Conservation (phyloP, 1,140 invertebrate genomes). For the Halictus rubicundus region DNA sequence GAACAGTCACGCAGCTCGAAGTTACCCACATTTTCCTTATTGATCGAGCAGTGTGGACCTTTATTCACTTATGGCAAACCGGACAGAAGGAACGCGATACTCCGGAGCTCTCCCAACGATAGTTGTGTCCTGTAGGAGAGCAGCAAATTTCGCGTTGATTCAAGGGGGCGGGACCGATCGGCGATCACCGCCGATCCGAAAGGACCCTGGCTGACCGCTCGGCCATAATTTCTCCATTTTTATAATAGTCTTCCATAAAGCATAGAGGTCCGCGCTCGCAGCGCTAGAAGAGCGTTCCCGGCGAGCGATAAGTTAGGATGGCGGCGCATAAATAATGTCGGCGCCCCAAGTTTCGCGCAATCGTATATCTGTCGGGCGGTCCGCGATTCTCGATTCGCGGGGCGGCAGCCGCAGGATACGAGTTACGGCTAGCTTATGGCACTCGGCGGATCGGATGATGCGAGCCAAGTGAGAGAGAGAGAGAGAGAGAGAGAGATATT, state of each 20-base stretch:
- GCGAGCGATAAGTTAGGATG: not conserved
- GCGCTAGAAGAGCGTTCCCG: not conserved
- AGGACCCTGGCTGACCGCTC: not conserved
- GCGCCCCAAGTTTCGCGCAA: not conserved
- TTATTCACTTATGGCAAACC: too few relatives aligned
- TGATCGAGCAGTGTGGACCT: too few relatives aligned
- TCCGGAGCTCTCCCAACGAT: too few relatives aligned
- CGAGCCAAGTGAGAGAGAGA: too few relatives aligned
- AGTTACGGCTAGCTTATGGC: not conserved
- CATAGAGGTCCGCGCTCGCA: not conserved
- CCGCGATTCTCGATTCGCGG: slow-evolving; percentile 5
- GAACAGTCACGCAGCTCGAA: too few relatives aligned
- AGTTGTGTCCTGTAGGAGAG: too few relatives aligned
- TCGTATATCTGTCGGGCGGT: slow-evolving; percentile 12
- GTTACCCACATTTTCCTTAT: too few relatives aligned
- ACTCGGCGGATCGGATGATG: not conserved
- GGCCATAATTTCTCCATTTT: not conserved
- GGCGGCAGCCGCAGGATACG: not conserved
- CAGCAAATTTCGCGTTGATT: too few relatives aligned
- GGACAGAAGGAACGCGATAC: too few relatives aligned
- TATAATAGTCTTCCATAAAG: not conserved
- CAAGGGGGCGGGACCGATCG: too few relatives aligned
- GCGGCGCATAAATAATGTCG: not conserved
- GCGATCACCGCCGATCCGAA: too few relatives aligned
- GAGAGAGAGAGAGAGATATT: too few relatives aligned